Conservation (phyloP, 1,140 invertebrate genomes). For the Ganaspis sp. region DNA sequence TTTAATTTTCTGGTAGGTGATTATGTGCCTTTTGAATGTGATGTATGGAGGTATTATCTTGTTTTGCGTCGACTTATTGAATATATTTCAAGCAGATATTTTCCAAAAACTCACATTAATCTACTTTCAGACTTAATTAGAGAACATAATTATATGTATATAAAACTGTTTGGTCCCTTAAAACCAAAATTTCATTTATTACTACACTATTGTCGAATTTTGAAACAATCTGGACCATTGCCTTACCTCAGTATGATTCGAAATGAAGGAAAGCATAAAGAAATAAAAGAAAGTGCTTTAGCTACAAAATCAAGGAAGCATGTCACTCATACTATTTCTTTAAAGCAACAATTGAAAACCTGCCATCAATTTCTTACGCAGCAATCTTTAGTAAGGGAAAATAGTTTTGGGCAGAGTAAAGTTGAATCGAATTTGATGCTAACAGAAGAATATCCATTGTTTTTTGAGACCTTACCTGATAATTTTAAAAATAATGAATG, state of each 20-base stretch:
- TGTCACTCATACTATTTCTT: background rate
- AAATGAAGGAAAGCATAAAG: background rate
- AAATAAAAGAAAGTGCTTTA: background rate
- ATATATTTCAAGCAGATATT: no score
- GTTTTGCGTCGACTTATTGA: background rate
- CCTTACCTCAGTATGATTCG: background rate
- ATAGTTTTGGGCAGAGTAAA: background rate
- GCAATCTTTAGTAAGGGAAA: background rate
- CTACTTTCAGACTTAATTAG: no score
- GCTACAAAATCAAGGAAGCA: background rate
- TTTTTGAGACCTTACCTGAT: background rate
- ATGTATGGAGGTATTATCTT: background rate
- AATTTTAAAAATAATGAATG: background rate
- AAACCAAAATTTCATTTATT: no score
- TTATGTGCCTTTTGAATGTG: background rate
- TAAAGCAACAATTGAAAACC: background rate
- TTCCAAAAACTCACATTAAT: no score
- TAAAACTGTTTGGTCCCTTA: no score
- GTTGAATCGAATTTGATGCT: background rate
- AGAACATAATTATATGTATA: no score
- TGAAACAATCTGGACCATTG: background rate
- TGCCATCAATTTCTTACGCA: background rate
- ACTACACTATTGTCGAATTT: background rate
- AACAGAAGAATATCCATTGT: background rate
- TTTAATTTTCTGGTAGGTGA: background rate